These are phyloP conservation scores for Machaerirhynchus nigripectus DNA, from an alignment of 2,113 vertebrate genomes.

Conservation along the genomic window DNA sequence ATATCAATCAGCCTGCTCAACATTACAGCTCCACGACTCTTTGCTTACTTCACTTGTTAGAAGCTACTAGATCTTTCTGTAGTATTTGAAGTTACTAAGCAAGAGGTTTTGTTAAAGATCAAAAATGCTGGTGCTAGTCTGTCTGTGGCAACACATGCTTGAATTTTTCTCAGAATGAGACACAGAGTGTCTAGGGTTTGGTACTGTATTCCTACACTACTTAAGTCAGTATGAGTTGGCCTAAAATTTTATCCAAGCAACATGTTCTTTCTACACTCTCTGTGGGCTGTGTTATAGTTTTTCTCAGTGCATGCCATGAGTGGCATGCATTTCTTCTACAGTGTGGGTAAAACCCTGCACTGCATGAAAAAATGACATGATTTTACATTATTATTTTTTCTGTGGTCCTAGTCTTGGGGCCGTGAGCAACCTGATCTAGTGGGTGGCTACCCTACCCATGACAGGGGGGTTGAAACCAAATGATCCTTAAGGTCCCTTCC, in stretches of 20 bases:
- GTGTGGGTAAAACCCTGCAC: neutral
- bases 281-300: neutral
- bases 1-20: slow-evolving; percentile 28
- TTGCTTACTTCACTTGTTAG: slow-evolving; percentile 19
- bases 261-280: neutral
- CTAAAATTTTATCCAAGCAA: slow-evolving; percentile 17
- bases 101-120: slow-evolving; percentile 32
- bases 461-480: neutral
- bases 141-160: slow-evolving; percentile 8
- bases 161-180: slow-evolving; percentile 18
- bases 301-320: neutral
- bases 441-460: no score
- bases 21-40: neutral
- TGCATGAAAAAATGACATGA: neutral
- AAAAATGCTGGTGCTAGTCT: slow-evolving; percentile 23
- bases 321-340: neutral
- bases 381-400: neutral
- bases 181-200: neutral
- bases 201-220: slow-evolving; percentile 7
- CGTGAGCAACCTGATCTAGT: neutral
- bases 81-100: slow-evolving; percentile 7
- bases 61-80: slow-evolving; percentile 29
- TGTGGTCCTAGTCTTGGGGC: neutral
- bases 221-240: slow-evolving; percentile 1
- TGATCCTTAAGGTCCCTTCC: neutral